phyloP scores from a whole-genome alignment of 2,797 vertebrate genomes.

The Crocidura indochinensis region DNA sequence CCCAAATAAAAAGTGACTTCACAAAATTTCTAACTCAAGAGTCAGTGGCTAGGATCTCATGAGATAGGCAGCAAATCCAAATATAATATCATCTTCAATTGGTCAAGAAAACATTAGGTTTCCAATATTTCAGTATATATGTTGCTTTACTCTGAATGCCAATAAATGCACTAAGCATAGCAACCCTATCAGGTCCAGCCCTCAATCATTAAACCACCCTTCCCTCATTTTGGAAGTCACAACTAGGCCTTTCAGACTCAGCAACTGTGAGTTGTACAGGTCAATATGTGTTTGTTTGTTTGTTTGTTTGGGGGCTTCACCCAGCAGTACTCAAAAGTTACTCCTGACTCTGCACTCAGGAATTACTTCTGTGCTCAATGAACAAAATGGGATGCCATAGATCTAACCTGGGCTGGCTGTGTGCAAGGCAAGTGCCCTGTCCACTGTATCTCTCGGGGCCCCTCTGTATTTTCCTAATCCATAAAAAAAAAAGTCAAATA shows the following conservation, averaged over 20 bases:
- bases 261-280: background rate
- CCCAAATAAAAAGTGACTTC: background rate
- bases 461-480: too few relatives aligned
- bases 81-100: background rate
- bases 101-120: background rate
- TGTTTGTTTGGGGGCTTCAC: too few relatives aligned
- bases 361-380: background rate
- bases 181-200: background rate
- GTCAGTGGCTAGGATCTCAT: background rate
- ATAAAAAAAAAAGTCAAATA: background rate
- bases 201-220: background rate
- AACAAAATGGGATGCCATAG: too few relatives aligned
- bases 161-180: background rate
- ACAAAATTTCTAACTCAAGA: background rate
- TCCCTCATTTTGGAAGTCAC: too few relatives aligned
- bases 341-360: background rate
- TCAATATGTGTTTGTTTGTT: too few relatives aligned
- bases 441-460: too few relatives aligned
- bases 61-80: background rate
- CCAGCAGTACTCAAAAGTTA: too few relatives aligned
- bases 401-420: too few relatives aligned
- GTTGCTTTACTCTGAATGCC: background rate
- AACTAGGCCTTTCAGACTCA: background rate
- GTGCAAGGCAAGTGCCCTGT: too few relatives aligned
- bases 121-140: background rate